Percentiles rank a stretch among this genome's conserved stretches.
phyloP scores from a whole-genome alignment of 2,113 vertebrate species.

The Meles meles region DNA sequence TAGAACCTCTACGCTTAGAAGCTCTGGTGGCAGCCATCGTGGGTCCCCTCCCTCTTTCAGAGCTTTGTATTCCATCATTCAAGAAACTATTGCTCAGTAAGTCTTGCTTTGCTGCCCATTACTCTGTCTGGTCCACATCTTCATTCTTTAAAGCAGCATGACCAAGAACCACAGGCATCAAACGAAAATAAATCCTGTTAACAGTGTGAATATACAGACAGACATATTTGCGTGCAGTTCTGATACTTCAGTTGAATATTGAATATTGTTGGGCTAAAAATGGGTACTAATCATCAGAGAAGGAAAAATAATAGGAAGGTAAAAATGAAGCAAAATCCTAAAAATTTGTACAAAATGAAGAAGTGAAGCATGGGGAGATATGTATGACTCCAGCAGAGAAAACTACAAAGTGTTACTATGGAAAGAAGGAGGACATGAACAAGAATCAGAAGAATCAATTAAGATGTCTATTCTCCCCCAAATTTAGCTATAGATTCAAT shows the following conservation, averaged over 20 bases:
- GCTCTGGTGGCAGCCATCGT: too few relatives aligned
- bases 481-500: neutral
- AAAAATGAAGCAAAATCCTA: neutral
- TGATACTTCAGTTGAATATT: neutral
- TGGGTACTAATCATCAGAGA: neutral
- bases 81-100: too few relatives aligned
- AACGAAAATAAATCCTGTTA: too few relatives aligned
- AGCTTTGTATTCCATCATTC: too few relatives aligned
- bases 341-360: neutral
- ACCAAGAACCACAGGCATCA: too few relatives aligned
- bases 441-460: neutral
- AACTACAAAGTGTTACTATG: neutral
- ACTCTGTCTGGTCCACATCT: too few relatives aligned
- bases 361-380: neutral
- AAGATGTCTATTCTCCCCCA: neutral
- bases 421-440: neutral
- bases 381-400: neutral
- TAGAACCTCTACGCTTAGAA: too few relatives aligned
- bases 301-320: neutral
- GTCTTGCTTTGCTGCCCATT: too few relatives aligned
- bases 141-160: too few relatives aligned
- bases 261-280: neutral
- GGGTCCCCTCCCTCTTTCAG: too few relatives aligned
- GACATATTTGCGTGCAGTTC: neutral
- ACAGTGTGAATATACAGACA: neutral